Evolutionary conservation across 2,888 invertebrate species (phyloP), one percentile per base, ranked within the genome.

Genomic region (Eucera pruinosa): DNA sequence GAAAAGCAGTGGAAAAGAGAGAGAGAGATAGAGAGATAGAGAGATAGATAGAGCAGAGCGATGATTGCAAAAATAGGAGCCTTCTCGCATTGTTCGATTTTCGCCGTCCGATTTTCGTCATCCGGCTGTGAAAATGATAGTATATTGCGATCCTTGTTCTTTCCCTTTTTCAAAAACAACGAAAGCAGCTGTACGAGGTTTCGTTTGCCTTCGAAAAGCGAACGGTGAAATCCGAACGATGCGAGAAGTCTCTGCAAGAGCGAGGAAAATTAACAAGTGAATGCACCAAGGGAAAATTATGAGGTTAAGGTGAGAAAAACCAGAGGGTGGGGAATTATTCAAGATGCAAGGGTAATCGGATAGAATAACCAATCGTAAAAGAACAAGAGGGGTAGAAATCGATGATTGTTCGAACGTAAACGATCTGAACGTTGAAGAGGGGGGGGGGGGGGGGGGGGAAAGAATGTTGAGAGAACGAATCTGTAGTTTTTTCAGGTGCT

Each of bases 401-500:
- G 67, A 78, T 69, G 70, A 55, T 68, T 25, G 9, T 50, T 62
- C 48, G 73, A 69, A 73, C 61, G 61, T 68, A 73, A 69, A 69
- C 61, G 77, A 77, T 76, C 54, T 50, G 77, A 77, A 55, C 43
- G 43, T 43, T 50, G 78, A 74, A 9, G 23, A 45, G 41, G 43
- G 20, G 39, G 39, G 6, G 20, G 45, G 45, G 1, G 6, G 45
- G 25, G 25, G 13, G 39, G 55, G 50, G 52, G 77, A 76, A 58
- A 13, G 76, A 36, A 77, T 76, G 77, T 77, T 45, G 62, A 39
- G 45, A 52, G 57, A 75, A 69, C 77, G 54, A 69, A 52, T 74
- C 50, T 57, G 70, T 66, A 15, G 54, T 72, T 45, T 45, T n/a
- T n/a, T 60, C 43, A n/a, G 58, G 58, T 62, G 67, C 39, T 39